Evolutionary conservation across 2,797 vertebrate species (phyloP).

Genomic region (Nyctibius grandis): DNA sequence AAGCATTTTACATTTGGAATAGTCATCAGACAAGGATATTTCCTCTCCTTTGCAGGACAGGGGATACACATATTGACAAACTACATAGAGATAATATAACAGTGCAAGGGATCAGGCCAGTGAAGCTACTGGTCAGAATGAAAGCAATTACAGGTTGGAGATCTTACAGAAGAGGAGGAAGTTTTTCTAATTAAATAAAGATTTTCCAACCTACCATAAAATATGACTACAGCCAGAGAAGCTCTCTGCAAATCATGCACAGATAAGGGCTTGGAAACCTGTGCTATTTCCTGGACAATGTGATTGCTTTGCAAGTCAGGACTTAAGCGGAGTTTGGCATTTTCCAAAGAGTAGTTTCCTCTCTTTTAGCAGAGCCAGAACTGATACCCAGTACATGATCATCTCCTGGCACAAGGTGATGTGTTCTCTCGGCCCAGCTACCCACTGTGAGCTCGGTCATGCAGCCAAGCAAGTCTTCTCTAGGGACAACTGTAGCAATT

Average conservation of each 20-base stretch:
- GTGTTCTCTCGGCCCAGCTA: neutral
- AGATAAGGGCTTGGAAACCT: neutral
- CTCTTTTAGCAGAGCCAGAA: neutral
- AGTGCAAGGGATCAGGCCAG: neutral
- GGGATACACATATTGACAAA: neutral
- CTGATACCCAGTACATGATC: neutral
- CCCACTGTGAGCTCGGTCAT: neutral
- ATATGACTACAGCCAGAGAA: neutral
- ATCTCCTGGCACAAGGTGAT: neutral
- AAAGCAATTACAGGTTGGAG: neutral
- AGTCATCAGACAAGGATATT: constrained; percentile 24
- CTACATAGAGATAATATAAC: neutral
- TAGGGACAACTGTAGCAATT: neutral
- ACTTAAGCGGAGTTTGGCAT: neutral
- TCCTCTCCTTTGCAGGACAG: neutral
- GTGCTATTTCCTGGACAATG: neutral
- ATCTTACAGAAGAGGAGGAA: neutral
- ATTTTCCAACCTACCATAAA: neutral
- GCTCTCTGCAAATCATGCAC: neutral
- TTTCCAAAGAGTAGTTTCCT: neutral
- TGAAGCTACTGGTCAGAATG: neutral
- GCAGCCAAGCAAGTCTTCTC: neutral
- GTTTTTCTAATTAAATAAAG: neutral
- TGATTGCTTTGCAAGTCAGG: neutral
- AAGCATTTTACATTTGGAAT: constrained; percentile 41